A percentile compares a stretch with the other conserved stretches of the same genome.
phyloP scores from a whole-genome alignment of 2,797 vertebrate genomes.

The Lates japonicus region DNA sequence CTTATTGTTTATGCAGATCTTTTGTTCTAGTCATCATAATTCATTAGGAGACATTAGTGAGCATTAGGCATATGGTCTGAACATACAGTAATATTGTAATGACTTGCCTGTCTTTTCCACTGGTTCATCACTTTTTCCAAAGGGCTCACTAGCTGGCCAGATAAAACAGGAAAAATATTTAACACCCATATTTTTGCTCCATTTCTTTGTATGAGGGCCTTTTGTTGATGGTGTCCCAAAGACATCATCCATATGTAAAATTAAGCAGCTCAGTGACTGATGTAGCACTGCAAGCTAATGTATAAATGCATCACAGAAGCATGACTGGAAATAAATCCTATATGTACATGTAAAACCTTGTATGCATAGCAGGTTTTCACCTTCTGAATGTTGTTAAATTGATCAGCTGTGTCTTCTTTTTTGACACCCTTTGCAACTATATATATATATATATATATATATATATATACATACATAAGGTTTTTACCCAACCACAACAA shows the following conservation, averaged over 20 bases:
- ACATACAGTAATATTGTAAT: background rate
- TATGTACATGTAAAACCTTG: background rate
- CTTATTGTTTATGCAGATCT: constrained; percentile 36
- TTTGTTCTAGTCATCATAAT: constrained; percentile 15
- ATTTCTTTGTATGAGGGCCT: constrained; percentile 21
- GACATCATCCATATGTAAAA: constrained; percentile 40
- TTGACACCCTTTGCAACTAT: no score
- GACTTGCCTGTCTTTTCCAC: constrained; percentile 28
- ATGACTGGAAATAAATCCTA: background rate
- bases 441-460: no score
- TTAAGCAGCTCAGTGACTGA: constrained; percentile 20
- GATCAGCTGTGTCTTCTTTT: background rate
- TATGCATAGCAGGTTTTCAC: background rate
- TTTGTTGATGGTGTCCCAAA: constrained; percentile 29
- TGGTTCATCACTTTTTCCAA: constrained; percentile 42
- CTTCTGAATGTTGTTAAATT: background rate
- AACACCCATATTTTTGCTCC: constrained; percentile 17
- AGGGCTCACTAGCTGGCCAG: constrained; percentile 16
- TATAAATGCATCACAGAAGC: constrained; percentile 5
- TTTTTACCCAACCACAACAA: background rate
- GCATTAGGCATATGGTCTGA: background rate
- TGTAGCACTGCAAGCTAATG: background rate
- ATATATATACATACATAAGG: background rate
- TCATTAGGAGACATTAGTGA: constrained; percentile 15
- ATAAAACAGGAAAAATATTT: constrained; percentile 52